Percentiles rank a stretch among this genome's conserved stretches.
These are phyloP conservation scores for Zhuqinia jingwanae DNA, from an alignment of 2,888 invertebrate species.

Conservation along the genomic window DNA sequence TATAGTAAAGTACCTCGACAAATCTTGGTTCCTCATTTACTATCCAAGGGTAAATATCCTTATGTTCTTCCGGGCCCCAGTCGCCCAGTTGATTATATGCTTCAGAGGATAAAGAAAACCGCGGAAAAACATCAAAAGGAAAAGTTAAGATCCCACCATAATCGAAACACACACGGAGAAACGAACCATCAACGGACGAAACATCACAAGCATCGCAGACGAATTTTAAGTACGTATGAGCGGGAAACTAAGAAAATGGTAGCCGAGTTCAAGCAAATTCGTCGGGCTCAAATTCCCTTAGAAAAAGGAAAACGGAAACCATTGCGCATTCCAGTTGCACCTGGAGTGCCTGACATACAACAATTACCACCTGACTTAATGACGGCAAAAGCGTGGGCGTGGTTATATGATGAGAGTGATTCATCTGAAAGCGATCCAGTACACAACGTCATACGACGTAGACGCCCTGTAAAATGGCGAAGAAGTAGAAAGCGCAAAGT, in stretches of 20 bases:
- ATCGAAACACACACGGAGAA: not conserved
- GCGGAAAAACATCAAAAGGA: not conserved
- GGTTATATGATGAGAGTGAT: conserved; percentile 44
- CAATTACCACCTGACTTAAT: conserved; percentile 53
- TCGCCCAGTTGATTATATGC: conserved; percentile 33
- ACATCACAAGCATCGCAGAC: not conserved
- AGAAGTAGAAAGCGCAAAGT: not conserved
- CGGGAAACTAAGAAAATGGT: conserved; percentile 4
- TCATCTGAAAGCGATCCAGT: not conserved
- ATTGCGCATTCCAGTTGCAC: conserved; percentile 16
- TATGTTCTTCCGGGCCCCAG: conserved; percentile 11
- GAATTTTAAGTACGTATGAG: conserved; percentile 39
- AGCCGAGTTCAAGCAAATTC: conserved; percentile 23
- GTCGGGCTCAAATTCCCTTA: conserved; percentile 15
- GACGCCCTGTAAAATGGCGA: not conserved
- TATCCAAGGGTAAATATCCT: conserved; percentile 36
- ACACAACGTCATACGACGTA: not conserved
- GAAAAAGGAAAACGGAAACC: conserved; percentile 21
- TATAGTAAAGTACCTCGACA: conserved; percentile 45
- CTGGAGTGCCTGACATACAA: conserved; percentile 31
- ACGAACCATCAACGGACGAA: not conserved
- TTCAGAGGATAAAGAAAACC: not conserved
- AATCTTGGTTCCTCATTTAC: conserved; percentile 36
- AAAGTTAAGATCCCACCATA: too few relatives aligned
- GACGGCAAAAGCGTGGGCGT: conserved; percentile 50